Conservation (phyloP, 2,797 vertebrate genomes). For the Oceanodroma leucorhoa region DNA sequence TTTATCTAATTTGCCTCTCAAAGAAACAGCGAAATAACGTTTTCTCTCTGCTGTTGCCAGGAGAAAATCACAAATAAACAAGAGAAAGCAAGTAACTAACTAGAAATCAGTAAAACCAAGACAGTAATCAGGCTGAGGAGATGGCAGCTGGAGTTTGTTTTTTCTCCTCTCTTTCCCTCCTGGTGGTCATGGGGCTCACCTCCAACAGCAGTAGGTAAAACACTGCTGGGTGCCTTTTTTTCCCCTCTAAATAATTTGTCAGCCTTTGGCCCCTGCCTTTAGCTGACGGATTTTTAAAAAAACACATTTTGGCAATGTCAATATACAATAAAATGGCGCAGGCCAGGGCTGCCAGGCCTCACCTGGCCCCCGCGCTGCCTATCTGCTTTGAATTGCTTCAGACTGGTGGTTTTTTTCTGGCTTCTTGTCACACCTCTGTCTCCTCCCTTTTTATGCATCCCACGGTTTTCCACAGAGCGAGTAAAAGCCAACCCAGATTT, state of each 20-base stretch:
- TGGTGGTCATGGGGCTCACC: rapidly evolving
- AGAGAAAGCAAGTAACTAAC: neutral
- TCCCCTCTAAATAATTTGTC: neutral
- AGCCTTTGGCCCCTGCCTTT: neutral
- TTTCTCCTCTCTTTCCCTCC: neutral
- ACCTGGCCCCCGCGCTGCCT: neutral
- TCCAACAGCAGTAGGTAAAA: neutral
- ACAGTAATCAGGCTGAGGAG: neutral
- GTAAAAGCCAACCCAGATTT: neutral
- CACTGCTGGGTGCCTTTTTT: neutral
- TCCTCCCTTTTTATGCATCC: neutral
- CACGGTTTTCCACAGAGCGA: neutral
- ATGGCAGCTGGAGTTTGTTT: neutral
- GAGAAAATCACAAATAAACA: neutral
- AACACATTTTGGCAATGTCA: neutral
- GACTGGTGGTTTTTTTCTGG: neutral
- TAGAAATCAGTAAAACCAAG: neutral
- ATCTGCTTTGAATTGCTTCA: neutral
- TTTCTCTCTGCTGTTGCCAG: neutral
- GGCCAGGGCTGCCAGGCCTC: neutral
- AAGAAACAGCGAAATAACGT: neutral
- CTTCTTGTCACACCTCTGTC: neutral
- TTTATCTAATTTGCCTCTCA: neutral
- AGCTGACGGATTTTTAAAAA: neutral
- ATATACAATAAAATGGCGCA: rapidly evolving